Base-by-base conservation (phyloP, 2,113 vertebrate genomes). In the Callipepla californica region DNA sequence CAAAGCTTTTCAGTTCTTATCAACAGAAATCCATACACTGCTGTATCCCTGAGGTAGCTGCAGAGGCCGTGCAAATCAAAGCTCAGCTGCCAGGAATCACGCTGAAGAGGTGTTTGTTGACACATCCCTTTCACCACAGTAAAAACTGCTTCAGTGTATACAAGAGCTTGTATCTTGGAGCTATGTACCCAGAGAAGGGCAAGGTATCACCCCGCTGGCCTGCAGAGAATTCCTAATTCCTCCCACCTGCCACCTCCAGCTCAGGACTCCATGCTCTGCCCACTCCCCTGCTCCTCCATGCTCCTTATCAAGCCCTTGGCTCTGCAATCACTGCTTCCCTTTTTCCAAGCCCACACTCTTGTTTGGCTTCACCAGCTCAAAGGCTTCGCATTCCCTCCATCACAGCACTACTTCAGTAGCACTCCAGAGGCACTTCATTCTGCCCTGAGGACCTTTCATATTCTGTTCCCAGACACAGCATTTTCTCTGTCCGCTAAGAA, bases 101-200 rank as follows among this genome's bases (percentile, higher is more conserved):
- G 66, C 66, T 74, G 79, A 90, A 95, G 91, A 94, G 95, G 69
- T 42, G 74, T 68, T 81, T 92, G 93, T 96, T 47, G 92, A 90
- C n/a, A 38, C 28, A 53, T 61, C 58, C 34, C 62, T 72, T 50
- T 36, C 21, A 17, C 57, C 70, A 89, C 74, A 73, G 76, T 82
- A 42, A 91, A 93, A 45, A 1, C 19, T 18, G 28, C 25, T 73
- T 89, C 58, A 53, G 91, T 90, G 20, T 8, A 12, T 7, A 51
- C 55, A 36, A 45, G 48, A 87, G 13, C n/a, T 59, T 22, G 17
- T 74, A 70, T 58, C 87, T 80, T 45, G 74, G 57, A 89, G 92
- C 86, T 47, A 19, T 7, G 17, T 53, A 42, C 26, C 40, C 11
- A 23, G 70, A 62, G 62, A 81, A 82, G 21, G 21, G 48, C 77